Conservation (phyloP, 2,888 invertebrate genomes). For the Agrilus cyanescens region DNA sequence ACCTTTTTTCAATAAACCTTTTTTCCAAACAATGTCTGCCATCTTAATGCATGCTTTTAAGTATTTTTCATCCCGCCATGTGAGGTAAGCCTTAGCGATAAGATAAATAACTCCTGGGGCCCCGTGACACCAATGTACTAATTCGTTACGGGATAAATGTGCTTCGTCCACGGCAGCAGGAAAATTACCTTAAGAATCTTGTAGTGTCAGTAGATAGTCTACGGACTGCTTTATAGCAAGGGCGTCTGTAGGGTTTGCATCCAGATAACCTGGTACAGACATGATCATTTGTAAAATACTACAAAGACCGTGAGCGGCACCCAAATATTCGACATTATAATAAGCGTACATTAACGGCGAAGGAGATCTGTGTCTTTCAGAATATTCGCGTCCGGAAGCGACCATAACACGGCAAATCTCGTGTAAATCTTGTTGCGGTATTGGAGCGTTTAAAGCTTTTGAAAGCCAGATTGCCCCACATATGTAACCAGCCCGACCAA, state of each 20-base stretch:
- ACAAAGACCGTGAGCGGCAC: slow-evolving; percentile 58
- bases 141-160: slow-evolving; percentile 44
- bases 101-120: slow-evolving; percentile 72
- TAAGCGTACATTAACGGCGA: slow-evolving; percentile 71
- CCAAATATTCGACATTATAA: slow-evolving; percentile 60
- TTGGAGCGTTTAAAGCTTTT: slow-evolving; percentile 39
- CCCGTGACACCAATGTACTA: slow-evolving; percentile 88
- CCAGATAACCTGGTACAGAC: slow-evolving; percentile 45
- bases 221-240: slow-evolving; percentile 50
- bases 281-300: slow-evolving; percentile 55
- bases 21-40: slow-evolving; percentile 69
- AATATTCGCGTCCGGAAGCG: slow-evolving; percentile 58
- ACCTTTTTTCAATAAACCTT: slow-evolving; percentile 74
- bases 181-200: slow-evolving; percentile 50
- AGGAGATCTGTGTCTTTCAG: slow-evolving; percentile 42
- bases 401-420: slow-evolving; percentile 59
- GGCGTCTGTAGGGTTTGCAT: slow-evolving; percentile 41
- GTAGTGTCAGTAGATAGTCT: slow-evolving; percentile 53
- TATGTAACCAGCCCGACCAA: slow-evolving; percentile 74
- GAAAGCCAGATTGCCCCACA: slow-evolving; percentile 65
- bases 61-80: slow-evolving; percentile 64
- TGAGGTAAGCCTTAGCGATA: slow-evolving; percentile 66
- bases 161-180: slow-evolving; percentile 57
- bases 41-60: slow-evolving; percentile 53
- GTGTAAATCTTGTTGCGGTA: slow-evolving; percentile 41